Evolutionary conservation across 1,140 invertebrate genomes (phyloP), one percentile per base, ranked within the genome.

Genomic region (Drosophila malerkotliana): DNA sequence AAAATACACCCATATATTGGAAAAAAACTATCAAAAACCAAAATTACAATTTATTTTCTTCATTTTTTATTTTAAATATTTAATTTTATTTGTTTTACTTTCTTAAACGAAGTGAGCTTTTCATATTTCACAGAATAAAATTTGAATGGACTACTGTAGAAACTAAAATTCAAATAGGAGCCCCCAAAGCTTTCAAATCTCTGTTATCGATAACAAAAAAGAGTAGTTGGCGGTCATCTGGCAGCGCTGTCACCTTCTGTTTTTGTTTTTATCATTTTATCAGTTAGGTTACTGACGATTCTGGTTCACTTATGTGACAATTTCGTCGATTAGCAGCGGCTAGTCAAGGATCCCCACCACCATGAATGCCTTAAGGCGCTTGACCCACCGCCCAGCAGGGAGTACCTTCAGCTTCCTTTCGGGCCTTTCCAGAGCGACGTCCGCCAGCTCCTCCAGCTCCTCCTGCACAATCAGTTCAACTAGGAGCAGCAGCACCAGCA

Each of bases 341-440:
- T 24, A 63, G 7, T 28, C 26, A 52, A 62, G 58, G 12, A 56
- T 21, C 21, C 15, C 34, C 15, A 49, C 7, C 14, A 24, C 24
- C 1, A 85, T 85, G 81, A 63, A 81, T 63, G 57, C 48, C 28
- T 47, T 85, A 6, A 74, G 57, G 48, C 77, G 64, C 58, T 45
- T 85, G 54, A 45, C 39, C 32, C 82, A 41, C 68, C 37, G 49
- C 39, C 39, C 57, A 6, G 18, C 48, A 1, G 72, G 64, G 10
- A 48, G 67, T 8, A 44, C 64, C 10, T 48, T 54, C n/a, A 37
- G 24, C 3, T n/a, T 51, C 1, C 5, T 51, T 4, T 41, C 77
- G 6, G 39, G 14, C 15, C 18, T 62, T 49, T 71, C 60, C 53
- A 41, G 48, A 26, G 24, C 59, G 9, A 54, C 59, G 18, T 37